Base-by-base conservation (phyloP, 2,113 vertebrate genomes). In the Crotalus viridis region DNA sequence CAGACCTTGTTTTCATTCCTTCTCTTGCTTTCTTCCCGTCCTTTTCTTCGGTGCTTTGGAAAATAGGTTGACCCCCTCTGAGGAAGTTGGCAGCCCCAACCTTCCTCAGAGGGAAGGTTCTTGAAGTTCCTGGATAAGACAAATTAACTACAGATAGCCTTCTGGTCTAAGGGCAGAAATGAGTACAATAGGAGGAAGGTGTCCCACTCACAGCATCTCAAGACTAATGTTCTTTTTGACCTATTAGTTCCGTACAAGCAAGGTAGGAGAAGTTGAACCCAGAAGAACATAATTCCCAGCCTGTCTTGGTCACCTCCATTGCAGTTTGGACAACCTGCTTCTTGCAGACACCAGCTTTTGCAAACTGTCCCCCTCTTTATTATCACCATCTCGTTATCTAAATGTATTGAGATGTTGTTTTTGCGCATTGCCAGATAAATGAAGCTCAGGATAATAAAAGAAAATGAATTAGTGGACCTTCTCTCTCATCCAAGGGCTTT, bases 321-420 rank as follows among this genome's bases (percentile, higher is more conserved):
- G 33, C 33, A 3, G 3, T 28, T 46, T 88, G 12, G 43, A 24
- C 88, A 33, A 22, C 21, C 61, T 39, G 43, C 48, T 43, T 48
- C 88, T 57, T 85, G 26, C 28, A 59, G 56, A 86, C 24, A 21
- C 54, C 55, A 26, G 5, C 46, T 56, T 89, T 86, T 93, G 92
- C 52, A 85, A 93, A 59, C 13, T 26, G 55, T 46, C 4, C 28
- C 48, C 54, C 55, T 90, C 88, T 90, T 89, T 93, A 93, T 93
- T 88, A 8, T 89, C 85, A 90, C 90, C 88, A 93, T 93, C 92
- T 93, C 92, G 55, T 93, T 93, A 93, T 85, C 88, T 74, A 86
- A 93, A 93, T 90, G 69, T 59, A 52, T 90, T 59, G 69, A 93
- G 69, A 90, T 55, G 22, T 52, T 61, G 88, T 10, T 81, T 85